Conservation (phyloP, 2,113 vertebrate species). For the Lota lota region DNA sequence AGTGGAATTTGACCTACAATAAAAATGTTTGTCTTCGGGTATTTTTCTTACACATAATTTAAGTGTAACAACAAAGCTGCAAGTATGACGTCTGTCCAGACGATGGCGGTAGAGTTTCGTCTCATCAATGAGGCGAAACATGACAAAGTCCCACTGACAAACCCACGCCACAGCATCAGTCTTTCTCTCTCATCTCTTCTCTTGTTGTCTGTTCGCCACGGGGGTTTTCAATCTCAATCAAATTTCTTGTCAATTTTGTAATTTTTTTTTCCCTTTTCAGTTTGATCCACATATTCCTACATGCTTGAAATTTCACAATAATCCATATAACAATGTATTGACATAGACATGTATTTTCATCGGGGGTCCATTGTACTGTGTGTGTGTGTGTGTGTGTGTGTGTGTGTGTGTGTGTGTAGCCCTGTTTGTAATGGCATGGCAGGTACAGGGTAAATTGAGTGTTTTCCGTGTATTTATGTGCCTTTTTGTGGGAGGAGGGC, state of each 20-base stretch:
- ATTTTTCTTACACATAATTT: no score
- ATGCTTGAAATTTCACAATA: no score
- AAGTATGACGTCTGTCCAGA: conserved; percentile 39
- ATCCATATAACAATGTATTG: no score
- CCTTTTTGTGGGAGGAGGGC: conserved; percentile 61
- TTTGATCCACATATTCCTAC: no score
- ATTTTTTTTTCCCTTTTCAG: neutral
- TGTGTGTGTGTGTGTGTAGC: conserved; percentile 1
- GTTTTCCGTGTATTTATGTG: conserved; percentile 45
- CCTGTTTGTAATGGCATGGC: conserved; percentile 52
- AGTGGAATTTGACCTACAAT: no score
- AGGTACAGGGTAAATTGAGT: conserved; percentile 60
- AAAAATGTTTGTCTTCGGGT: no score
- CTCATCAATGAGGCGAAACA: neutral
- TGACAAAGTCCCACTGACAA: conserved; percentile 7
- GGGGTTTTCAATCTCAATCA: conserved; percentile 4
- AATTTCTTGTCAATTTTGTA: neutral
- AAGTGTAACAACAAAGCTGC: neutral
- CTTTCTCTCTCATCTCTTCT: conserved; percentile 6
- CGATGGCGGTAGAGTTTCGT: conserved; percentile 50
- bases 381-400: neutral
- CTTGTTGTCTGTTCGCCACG: conserved; percentile 8
- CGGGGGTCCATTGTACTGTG: no score
- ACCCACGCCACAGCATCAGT: conserved; percentile 17
- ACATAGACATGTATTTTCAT: no score